Conservation (phyloP, 2,888 invertebrate species). For the Drosophila pseudotakahashii region DNA sequence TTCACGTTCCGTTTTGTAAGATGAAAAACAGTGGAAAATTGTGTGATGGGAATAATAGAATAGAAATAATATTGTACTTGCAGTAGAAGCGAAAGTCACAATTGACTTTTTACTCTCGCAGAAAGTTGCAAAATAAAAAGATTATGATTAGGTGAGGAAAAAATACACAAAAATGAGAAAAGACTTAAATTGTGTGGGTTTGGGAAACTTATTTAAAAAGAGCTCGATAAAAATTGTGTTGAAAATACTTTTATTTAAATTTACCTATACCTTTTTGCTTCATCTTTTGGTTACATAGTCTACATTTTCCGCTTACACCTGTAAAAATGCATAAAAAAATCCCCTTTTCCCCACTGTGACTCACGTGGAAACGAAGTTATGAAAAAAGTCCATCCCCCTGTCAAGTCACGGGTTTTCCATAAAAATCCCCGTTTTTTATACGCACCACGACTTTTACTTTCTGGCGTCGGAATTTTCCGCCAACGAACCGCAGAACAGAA, state of each 20-base stretch:
- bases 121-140: not conserved
- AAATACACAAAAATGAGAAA: not conserved
- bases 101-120: not conserved
- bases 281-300: too few relatives aligned
- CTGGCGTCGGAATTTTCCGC: slow-evolving; percentile 6
- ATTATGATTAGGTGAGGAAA: not conserved
- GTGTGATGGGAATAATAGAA: slow-evolving; percentile 23
- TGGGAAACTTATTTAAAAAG: not conserved
- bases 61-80: slow-evolving; percentile 5
- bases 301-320: not conserved
- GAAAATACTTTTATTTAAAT: too few relatives aligned
- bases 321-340: not conserved
- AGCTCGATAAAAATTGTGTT: too few relatives aligned
- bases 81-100: not conserved
- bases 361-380: slow-evolving; percentile 3
- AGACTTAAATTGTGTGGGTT: too few relatives aligned
- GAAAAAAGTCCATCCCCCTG: slow-evolving; percentile 3
- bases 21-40: slow-evolving; percentile 11
- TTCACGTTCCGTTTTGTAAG: slow-evolving; percentile 17
- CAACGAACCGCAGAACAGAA: slow-evolving; percentile 18
- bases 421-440: slow-evolving; percentile 24
- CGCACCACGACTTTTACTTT: slow-evolving; percentile 35
- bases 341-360: not conserved
- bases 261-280: too few relatives aligned
- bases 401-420: slow-evolving; percentile 26